phyloP scores from a whole-genome alignment of 1,140 invertebrate genomes.

The Eciton burchellii region DNA sequence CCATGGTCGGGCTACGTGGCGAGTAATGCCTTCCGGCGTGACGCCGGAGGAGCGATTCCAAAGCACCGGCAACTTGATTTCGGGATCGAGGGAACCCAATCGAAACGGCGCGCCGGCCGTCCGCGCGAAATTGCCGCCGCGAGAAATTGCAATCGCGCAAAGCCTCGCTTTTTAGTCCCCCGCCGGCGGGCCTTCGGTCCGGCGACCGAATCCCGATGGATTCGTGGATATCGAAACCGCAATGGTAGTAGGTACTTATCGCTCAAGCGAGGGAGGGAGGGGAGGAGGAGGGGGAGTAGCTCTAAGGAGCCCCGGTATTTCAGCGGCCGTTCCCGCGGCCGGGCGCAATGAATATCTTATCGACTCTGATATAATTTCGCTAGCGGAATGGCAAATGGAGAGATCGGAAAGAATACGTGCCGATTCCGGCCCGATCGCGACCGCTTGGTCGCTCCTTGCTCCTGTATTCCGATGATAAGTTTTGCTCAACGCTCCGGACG shows the following conservation, averaged over 20 bases:
- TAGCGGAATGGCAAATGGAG: not conserved
- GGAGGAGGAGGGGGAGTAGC: no score
- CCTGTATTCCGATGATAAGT: not conserved
- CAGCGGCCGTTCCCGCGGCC: not conserved
- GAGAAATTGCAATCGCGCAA: slow-evolving; percentile 45
- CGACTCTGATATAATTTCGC: slow-evolving; percentile 6
- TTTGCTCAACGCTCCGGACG: not conserved
- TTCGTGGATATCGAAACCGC: not conserved
- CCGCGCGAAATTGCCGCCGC: slow-evolving; percentile 42
- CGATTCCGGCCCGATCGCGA: no score
- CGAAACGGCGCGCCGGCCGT: slow-evolving; percentile 15
- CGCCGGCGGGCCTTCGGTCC: slow-evolving; percentile 6
- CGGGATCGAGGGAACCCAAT: slow-evolving; percentile 46
- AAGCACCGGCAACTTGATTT: slow-evolving; percentile 45
- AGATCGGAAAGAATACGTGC: not conserved
- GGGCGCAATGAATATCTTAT: not conserved
- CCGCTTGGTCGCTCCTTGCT: not conserved
- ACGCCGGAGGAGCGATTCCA: not conserved
- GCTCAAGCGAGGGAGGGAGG: not conserved
- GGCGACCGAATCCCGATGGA: slow-evolving; percentile 7
- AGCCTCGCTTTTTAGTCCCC: not conserved
- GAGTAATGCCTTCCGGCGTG: slow-evolving; percentile 35
- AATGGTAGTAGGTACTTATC: not conserved
- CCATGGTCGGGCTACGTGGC: not conserved
- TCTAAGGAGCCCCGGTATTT: not conserved